Conservation (phyloP, 2,797 vertebrate genomes). For the Characodon lateralis region DNA sequence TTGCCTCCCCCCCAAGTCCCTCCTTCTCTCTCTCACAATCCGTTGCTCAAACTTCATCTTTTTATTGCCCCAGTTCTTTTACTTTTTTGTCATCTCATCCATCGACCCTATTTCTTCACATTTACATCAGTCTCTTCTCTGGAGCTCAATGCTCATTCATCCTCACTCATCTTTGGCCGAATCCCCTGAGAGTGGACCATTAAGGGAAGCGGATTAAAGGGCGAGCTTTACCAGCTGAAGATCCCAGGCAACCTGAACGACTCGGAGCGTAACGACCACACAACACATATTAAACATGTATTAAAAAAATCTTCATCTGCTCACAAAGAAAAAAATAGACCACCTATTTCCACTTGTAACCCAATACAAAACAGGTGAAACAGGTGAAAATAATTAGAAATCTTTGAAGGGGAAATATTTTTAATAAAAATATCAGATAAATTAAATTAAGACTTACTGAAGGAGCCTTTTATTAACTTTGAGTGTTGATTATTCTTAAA, state of each 20-base stretch:
- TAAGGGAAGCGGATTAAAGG: slow-evolving; percentile 61
- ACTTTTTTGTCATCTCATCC: slow-evolving; percentile 58
- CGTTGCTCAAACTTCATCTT: slow-evolving; percentile 21
- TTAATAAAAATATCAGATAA: no score
- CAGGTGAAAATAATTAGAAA: no score
- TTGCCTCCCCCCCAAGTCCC: background rate
- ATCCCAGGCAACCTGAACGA: slow-evolving; percentile 58
- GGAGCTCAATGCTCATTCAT: slow-evolving; percentile 65
- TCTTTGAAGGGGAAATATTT: no score
- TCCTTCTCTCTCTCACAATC: slow-evolving; percentile 2
- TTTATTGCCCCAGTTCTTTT: slow-evolving; percentile 43
- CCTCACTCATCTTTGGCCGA: slow-evolving; percentile 45
- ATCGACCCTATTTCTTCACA: slow-evolving; percentile 70
- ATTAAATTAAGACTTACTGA: no score
- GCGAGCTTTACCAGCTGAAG: slow-evolving; percentile 45
- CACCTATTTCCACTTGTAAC: no score
- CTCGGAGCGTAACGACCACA: slow-evolving; percentile 32
- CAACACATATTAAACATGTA: background rate
- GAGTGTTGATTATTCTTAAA: no score
- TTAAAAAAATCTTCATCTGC: no score
- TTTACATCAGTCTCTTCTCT: slow-evolving; percentile 74
- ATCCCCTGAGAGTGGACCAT: slow-evolving; percentile 54
- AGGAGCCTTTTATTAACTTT: no score
- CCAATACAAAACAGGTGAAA: no score
- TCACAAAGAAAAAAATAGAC: no score